A percentile compares a stretch with the other conserved stretches of the same genome.
Conservation (phyloP, 2,888 invertebrate genomes). For the Eristalis arbustorum region DNA sequence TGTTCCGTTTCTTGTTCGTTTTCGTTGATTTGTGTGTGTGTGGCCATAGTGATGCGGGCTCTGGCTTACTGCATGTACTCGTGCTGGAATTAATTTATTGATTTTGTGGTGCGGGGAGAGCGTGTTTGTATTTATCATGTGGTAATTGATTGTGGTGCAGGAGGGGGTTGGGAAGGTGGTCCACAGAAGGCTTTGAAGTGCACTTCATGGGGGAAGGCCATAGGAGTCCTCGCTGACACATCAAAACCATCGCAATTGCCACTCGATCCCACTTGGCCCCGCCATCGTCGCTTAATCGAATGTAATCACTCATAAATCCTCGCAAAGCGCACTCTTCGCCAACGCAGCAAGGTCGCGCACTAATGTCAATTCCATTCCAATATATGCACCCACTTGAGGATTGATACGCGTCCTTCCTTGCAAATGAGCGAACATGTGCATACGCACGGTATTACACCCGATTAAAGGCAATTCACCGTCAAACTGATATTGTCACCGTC, state of each 20-base stretch:
- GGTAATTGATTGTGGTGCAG: neutral
- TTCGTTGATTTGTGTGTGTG: neutral
- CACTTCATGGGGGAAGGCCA: no score
- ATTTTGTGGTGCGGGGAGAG: neutral
- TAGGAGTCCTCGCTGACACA: neutral
- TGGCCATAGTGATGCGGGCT: neutral
- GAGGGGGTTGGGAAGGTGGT: neutral
- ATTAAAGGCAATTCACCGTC: slow-evolving; percentile 17
- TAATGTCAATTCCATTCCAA: slow-evolving; percentile 32
- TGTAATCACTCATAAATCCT: neutral
- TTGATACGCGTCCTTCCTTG: neutral
- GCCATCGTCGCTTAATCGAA: neutral
- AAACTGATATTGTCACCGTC: slow-evolving; percentile 37
- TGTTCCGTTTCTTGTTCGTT: neutral
- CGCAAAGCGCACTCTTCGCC: neutral
- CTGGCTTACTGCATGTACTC: neutral
- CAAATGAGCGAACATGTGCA: neutral
- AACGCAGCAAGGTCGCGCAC: neutral
- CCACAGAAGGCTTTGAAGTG: no score
- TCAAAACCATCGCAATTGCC: neutral
- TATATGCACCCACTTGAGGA: slow-evolving; percentile 33
- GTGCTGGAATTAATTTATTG: slow-evolving; percentile 6
- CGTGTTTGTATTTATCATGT: neutral
- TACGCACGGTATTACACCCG: neutral
- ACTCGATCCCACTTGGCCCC: neutral